Base-by-base conservation (phyloP, 2,888 invertebrate species). In the Xanthia icteritia region DNA sequence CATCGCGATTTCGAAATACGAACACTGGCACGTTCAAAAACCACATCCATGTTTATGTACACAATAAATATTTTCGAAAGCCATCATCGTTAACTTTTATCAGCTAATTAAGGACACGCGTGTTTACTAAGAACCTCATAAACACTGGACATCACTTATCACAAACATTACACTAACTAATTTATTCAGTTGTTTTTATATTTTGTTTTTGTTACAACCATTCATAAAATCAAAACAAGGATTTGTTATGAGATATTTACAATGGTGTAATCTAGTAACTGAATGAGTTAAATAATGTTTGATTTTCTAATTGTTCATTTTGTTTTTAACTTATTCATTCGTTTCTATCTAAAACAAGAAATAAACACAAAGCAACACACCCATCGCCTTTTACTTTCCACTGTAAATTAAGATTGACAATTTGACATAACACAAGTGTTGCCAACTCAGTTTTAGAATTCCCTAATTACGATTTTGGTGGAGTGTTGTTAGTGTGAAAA, bases 291-390 rank as follows among this genome's bases (percentile, higher is more conserved):
- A 73, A 61, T 74, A 76, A 75, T 73, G 51, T 65, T 69, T 76
- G 31, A 70, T 73, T 74, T 73, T 60, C 56, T 74, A 74, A 58
- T 63, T 63, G 65, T 64, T 61, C 61, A 76, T 79, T 81, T 79
- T 85, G 78, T 76, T 83, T 82, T 72, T 75, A 79, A 79, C 87
- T 88, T 86, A 89, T 87, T 87, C 87, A 67, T 85, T 88, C 83
- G 81, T 87, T 90, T 90, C 86, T 90, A 90, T 90, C 88, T 86
- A 87, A 86, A 87, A 84, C 84, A 86, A 82, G 90, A 92, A 91
- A 90, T 90, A 91, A 94, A 94, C 90, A 92, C 90, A 93, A 94
- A 94, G 93, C 93, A 92, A 94, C 95, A 96, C 96, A 95, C 95
- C 96, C 96, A 94, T 91, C 93, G 77, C 93, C 93, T 92, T 92